Conservation (phyloP, 2,888 invertebrate genomes). For the Bellardia pandia region DNA sequence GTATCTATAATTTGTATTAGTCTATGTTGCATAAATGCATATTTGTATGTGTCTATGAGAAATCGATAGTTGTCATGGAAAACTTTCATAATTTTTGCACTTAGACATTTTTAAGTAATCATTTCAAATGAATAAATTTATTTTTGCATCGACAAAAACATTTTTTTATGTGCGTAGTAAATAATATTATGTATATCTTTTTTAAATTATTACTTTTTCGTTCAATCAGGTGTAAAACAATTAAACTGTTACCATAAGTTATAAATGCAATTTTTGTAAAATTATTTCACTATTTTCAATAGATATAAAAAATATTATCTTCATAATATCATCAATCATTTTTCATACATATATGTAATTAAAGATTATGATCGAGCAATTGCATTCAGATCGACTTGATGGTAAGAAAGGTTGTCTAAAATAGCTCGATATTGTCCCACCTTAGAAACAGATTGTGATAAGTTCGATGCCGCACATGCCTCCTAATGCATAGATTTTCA, state of each 20-base stretch:
- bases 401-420: no score
- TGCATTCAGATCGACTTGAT: no score
- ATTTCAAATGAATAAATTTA: constrained; percentile 16
- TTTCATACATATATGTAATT: no score
- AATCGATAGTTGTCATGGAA: constrained; percentile 28
- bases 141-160: not conserved
- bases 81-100: constrained; percentile 24
- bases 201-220: not conserved
- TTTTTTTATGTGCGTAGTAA: not conserved
- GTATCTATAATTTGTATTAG: not conserved
- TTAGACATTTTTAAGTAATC: constrained; percentile 27
- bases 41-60: not conserved
- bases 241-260: not conserved
- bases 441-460: no score
- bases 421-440: no score
- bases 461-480: no score
- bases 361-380: no score
- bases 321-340: no score
- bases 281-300: no score
- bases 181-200: not conserved
- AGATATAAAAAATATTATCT: no score
- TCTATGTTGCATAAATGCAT: not conserved
- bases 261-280: no score
- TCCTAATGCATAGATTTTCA: no score
- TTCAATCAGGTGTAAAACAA: not conserved